These are phyloP conservation scores for Toxotes lorentzi DNA, from an alignment of 2,797 vertebrate species.

Conservation along the genomic window DNA sequence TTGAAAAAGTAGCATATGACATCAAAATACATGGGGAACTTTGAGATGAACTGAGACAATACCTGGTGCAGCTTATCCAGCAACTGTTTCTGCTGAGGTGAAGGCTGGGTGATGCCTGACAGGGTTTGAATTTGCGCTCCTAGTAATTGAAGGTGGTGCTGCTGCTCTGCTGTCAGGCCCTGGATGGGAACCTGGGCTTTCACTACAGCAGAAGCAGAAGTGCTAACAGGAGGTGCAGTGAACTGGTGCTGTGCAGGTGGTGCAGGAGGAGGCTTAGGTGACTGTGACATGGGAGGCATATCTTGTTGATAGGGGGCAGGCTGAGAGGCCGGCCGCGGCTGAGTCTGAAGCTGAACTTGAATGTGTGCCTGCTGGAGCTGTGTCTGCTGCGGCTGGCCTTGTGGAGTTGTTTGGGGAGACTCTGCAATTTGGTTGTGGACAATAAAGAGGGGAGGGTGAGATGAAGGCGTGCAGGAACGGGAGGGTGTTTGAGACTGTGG, in stretches of 20 bases:
- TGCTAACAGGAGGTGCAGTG: conserved; percentile 59
- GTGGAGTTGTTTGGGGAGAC: conserved; percentile 82
- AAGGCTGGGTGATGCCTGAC: conserved; percentile 84
- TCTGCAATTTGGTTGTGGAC: conserved; percentile 90
- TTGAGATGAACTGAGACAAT: conserved; percentile 27
- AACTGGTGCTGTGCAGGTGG: conserved; percentile 81
- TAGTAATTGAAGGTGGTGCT: conserved; percentile 90
- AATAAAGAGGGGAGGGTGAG: conserved; percentile 88
- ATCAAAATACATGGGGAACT: background rate
- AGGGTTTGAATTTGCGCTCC: conserved; percentile 88
- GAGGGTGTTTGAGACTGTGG: conserved; percentile 87
- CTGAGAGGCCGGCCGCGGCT: conserved; percentile 74
- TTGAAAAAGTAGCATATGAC: background rate
- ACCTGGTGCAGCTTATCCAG: conserved; percentile 95
- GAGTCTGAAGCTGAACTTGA: conserved; percentile 80
- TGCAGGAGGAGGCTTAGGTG: conserved; percentile 79
- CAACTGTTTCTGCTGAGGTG: conserved; percentile 90
- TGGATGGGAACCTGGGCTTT: conserved; percentile 79
- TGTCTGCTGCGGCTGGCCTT: conserved; percentile 71
- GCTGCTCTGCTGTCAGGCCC: conserved; percentile 86
- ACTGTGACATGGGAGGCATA: conserved; percentile 80
- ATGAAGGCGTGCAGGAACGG: conserved; percentile 89
- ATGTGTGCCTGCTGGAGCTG: conserved; percentile 81
- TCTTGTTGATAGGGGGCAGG: conserved; percentile 79
- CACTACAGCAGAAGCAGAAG: conserved; percentile 61